Evolutionary conservation across 2,888 invertebrate genomes (phyloP).

Genomic region (Cryptocheilus praepositus): DNA sequence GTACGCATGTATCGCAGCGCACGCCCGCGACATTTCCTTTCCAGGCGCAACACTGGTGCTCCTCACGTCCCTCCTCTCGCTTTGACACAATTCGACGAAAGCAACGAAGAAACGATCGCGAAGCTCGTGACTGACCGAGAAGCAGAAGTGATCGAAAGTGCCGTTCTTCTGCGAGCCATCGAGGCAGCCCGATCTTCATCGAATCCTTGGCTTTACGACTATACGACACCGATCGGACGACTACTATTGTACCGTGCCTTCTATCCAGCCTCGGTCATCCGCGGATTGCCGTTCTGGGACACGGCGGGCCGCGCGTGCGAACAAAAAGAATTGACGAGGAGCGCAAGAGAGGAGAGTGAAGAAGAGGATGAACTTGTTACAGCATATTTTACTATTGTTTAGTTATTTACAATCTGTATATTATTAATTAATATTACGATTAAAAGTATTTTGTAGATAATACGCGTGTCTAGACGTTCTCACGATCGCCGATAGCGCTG

Average conservation of each 20-base stretch:
- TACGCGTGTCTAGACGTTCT: slow-evolving; percentile 34
- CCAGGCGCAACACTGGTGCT: slow-evolving; percentile 47
- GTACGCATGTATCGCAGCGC: too few species aligned
- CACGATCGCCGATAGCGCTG: slow-evolving; percentile 7
- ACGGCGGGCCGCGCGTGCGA: slow-evolving; percentile 32
- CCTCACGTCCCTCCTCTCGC: slow-evolving; percentile 14
- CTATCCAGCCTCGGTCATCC: slow-evolving; percentile 52
- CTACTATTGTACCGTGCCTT: slow-evolving; percentile 66
- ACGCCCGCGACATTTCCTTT: too few species aligned
- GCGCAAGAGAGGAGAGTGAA: slow-evolving; percentile 22
- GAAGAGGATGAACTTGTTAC: slow-evolving; percentile 68
- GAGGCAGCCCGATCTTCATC: too few species aligned
- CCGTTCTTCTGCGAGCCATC: too few species aligned
- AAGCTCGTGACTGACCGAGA: too few species aligned
- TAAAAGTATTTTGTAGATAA: slow-evolving; percentile 75
- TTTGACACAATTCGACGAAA: slow-evolving; percentile 8
- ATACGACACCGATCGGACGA: neutral
- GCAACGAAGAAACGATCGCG: slow-evolving; percentile 1
- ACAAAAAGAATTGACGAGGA: slow-evolving; percentile 40
- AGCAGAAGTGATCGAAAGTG: too few species aligned
- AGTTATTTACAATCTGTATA: slow-evolving; percentile 75
- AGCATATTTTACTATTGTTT: slow-evolving; percentile 74
- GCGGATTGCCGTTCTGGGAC: slow-evolving; percentile 22
- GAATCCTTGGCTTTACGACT: too few species aligned
- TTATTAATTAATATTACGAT: slow-evolving; percentile 73